Percentiles rank a stretch among this genome's conserved stretches.
These are phyloP conservation scores for Actinia equina DNA, from an alignment of 64 coral and sea anemone species.

Conservation along the genomic window DNA sequence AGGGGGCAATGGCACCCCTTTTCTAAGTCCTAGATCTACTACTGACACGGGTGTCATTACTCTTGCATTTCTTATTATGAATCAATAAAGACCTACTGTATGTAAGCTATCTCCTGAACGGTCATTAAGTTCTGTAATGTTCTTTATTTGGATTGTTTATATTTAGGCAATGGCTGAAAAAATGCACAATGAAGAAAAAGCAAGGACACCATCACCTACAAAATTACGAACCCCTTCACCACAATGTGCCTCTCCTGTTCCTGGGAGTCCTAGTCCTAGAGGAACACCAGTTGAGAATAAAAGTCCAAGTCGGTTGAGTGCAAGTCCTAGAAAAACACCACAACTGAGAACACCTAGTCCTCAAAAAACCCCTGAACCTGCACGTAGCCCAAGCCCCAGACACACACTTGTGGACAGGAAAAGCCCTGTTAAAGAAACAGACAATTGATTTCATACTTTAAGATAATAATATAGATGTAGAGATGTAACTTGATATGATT, in stretches of 20 bases:
- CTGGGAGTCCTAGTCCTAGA: background rate
- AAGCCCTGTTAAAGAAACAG: background rate
- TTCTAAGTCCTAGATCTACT: too few relatives aligned
- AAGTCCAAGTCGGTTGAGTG: background rate
- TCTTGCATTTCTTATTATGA: too few relatives aligned
- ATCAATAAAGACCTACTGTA: too few relatives aligned
- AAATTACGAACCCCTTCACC: slow-evolving; percentile 29
- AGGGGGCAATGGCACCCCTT: too few relatives aligned
- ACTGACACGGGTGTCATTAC: too few relatives aligned
- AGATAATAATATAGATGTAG: background rate
- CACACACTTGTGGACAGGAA: background rate
- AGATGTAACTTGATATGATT: background rate
- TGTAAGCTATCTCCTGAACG: too few relatives aligned
- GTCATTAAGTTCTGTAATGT: background rate
- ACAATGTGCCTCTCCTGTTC: background rate
- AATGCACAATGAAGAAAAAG: slow-evolving; percentile 30
- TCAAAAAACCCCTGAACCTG: background rate
- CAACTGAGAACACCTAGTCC: background rate
- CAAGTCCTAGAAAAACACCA: background rate
- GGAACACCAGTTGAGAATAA: background rate
- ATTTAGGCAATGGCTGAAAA: slow-evolving; percentile 28
- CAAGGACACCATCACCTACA: slow-evolving; percentile 58
- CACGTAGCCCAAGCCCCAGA: background rate
- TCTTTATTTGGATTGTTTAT: background rate
- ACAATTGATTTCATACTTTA: background rate